Conservation (phyloP, 2,113 vertebrate species). For the Catagonus wagneri region DNA sequence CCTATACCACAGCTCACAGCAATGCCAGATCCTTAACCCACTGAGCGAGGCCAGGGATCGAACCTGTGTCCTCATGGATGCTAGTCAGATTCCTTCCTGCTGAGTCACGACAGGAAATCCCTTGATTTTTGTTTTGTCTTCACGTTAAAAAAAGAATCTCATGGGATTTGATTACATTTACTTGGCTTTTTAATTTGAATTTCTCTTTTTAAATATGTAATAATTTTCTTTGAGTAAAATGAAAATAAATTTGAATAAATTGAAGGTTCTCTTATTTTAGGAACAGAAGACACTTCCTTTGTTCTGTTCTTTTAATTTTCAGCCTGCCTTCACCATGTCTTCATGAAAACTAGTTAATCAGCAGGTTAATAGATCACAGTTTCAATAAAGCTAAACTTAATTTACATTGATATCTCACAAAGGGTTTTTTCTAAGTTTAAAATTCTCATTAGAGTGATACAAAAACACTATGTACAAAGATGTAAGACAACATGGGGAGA, state of each 20-base stretch:
- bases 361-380: slow-evolving; percentile 20
- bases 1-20: too few species aligned
- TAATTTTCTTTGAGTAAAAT: slow-evolving; percentile 53
- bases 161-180: neutral
- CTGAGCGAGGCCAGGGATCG: too few species aligned
- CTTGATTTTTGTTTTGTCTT: slow-evolving; percentile 38
- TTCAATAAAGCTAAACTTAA: slow-evolving; percentile 3
- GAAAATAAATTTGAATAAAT: slow-evolving; percentile 60
- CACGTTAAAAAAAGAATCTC: slow-evolving; percentile 6
- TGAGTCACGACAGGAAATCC: too few species aligned
- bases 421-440: neutral
- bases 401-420: neutral
- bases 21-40: too few species aligned
- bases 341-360: slow-evolving; percentile 15
- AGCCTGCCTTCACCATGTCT: neutral
- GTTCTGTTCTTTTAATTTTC: slow-evolving; percentile 55
- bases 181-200: slow-evolving; percentile 55
- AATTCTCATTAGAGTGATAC: neutral
- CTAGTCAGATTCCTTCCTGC: too few species aligned
- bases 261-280: slow-evolving; percentile 62
- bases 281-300: slow-evolving; percentile 53
- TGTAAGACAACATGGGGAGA: neutral
- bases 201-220: neutral
- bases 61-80: too few species aligned
- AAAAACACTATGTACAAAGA: neutral